These are phyloP conservation scores for Scolanthus callimorphus DNA, from an alignment of 92 coral and sea anemone species.

Conservation along the genomic window DNA sequence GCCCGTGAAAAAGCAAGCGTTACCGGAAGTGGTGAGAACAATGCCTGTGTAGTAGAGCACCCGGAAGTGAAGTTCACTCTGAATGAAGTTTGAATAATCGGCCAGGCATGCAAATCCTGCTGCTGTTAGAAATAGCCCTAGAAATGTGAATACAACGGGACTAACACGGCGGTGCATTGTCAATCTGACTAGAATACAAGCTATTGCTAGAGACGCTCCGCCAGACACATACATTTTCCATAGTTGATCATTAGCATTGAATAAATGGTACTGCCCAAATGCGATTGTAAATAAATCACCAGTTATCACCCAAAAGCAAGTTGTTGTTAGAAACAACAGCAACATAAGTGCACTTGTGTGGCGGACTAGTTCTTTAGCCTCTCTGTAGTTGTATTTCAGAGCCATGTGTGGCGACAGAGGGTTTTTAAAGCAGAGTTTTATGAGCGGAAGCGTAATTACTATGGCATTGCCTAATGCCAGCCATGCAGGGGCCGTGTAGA, in stretches of 20 bases:
- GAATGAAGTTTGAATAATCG: slow-evolving; percentile 57
- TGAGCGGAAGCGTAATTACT: slow-evolving; percentile 68
- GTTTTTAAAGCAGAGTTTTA: slow-evolving; percentile 80
- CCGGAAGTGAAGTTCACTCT: slow-evolving; percentile 16
- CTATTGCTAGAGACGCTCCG: slow-evolving; percentile 54
- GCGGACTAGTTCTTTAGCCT: slow-evolving; percentile 68
- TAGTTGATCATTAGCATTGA: slow-evolving; percentile 48
- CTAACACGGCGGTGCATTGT: slow-evolving; percentile 60
- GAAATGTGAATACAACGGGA: slow-evolving; percentile 57
- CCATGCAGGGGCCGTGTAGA: slow-evolving; percentile 91
- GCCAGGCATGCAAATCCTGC: slow-evolving; percentile 65
- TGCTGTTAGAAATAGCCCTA: slow-evolving; percentile 64
- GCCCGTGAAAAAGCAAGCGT: slow-evolving; percentile 84
- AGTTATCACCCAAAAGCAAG: slow-evolving; percentile 82
- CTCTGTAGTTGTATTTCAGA: slow-evolving; percentile 77
- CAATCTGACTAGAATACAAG: slow-evolving; percentile 57
- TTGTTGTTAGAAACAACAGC: slow-evolving; percentile 62
- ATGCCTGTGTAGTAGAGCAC: slow-evolving; percentile 72
- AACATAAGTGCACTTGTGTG: slow-evolving; percentile 60
- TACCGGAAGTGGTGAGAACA: slow-evolving; percentile 87
- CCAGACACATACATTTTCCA: slow-evolving; percentile 93
- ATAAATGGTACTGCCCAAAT: slow-evolving; percentile 85
- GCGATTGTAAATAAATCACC: slow-evolving; percentile 84
- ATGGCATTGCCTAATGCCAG: slow-evolving; percentile 69
- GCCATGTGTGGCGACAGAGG: slow-evolving; percentile 97